Percentiles rank a stretch among this genome's conserved stretches.
phyloP scores from a whole-genome alignment of 2,888 invertebrate genomes.

The Acronicta alni region DNA sequence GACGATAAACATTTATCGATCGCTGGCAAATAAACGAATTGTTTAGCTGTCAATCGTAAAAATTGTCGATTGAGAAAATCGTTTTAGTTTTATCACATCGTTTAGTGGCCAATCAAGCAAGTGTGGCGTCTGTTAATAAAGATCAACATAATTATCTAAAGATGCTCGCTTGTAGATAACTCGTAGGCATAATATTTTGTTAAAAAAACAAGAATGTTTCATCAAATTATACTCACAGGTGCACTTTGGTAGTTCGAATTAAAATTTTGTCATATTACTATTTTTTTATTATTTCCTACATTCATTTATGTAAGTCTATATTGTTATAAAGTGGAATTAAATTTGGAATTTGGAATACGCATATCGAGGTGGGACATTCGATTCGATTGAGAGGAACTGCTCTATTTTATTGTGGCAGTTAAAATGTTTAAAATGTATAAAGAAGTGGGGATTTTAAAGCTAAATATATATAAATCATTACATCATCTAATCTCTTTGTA shows the following conservation, averaged over 20 bases:
- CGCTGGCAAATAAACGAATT: too few relatives aligned
- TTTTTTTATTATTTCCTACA: neutral
- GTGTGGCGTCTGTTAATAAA: neutral
- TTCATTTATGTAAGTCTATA: neutral
- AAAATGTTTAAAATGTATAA: too few relatives aligned
- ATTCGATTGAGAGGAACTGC: neutral
- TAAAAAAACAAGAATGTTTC: neutral
- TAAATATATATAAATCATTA: too few relatives aligned
- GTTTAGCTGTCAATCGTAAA: too few relatives aligned
- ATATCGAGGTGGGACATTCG: conserved; percentile 4
- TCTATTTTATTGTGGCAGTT: too few relatives aligned
- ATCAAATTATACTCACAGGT: neutral
- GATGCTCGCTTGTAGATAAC: neutral
- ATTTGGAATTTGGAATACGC: conserved; percentile 1
- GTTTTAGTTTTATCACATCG: too few relatives aligned
- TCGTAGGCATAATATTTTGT: conserved; percentile 3
- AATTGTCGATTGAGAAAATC: too few relatives aligned
- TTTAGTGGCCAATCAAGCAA: neutral
- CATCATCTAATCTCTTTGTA: too few relatives aligned
- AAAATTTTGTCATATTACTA: neutral
- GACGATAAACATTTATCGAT: too few relatives aligned
- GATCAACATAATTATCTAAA: neutral
- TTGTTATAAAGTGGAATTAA: conserved; percentile 5
- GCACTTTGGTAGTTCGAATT: neutral
- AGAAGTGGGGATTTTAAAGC: too few relatives aligned